Evolutionary conservation across 1,140 invertebrate species (phyloP).

Genomic region (Helicoverpa zea): DNA sequence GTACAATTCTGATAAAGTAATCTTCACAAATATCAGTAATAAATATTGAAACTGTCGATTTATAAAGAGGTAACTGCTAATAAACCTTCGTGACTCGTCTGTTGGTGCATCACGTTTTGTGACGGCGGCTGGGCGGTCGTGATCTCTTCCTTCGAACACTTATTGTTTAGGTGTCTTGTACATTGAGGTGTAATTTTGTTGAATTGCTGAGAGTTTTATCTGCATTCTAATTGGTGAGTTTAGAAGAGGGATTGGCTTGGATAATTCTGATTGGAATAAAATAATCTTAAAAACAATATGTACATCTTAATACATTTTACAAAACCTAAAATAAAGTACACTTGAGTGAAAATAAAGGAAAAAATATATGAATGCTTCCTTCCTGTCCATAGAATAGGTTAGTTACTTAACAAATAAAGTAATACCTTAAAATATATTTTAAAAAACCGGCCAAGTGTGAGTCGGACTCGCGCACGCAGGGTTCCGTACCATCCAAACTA

Average conservation of each 20-base stretch:
- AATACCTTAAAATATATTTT: too few species aligned
- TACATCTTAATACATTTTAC: too few species aligned
- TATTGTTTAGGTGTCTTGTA: constrained; percentile 8
- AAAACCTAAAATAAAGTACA: too few species aligned
- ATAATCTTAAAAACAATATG: too few species aligned
- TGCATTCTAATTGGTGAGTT: not conserved
- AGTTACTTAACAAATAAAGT: too few species aligned
- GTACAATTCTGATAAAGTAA: not conserved
- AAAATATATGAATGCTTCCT: too few species aligned
- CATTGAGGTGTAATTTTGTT: constrained; percentile 14
- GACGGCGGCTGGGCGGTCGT: constrained; percentile 65
- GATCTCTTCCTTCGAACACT: constrained; percentile 65
- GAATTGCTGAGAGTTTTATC: not conserved
- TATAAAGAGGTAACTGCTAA: constrained; percentile 72
- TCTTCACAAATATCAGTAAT: constrained; percentile 66
- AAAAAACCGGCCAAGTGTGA: too few species aligned
- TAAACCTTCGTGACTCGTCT: constrained; percentile 78
- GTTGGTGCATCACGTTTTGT: constrained; percentile 66
- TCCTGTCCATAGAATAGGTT: too few species aligned
- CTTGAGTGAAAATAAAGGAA: too few species aligned
- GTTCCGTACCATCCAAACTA: too few species aligned
- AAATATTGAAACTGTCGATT: constrained; percentile 78
- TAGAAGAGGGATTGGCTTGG: not conserved
- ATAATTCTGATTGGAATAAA: not conserved
- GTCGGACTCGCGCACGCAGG: too few species aligned